Evolutionary conservation across 2,113 vertebrate genomes (phyloP).

Genomic region (Promerops cafer): DNA sequence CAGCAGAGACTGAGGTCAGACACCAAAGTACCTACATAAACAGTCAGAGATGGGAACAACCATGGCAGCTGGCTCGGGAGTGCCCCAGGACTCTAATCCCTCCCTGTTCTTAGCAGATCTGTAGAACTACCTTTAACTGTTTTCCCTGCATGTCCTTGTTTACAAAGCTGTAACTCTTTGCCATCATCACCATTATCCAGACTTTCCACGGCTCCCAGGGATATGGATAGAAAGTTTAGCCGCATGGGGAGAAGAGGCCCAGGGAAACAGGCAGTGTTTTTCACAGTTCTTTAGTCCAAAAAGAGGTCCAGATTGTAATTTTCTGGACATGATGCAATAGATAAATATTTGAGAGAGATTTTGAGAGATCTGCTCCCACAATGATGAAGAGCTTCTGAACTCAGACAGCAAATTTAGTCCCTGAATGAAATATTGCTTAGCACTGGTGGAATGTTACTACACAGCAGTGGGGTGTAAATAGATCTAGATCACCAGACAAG

Average conservation of each 20-base stretch:
- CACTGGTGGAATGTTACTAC: background rate
- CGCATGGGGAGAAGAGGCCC: background rate
- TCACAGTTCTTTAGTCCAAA: background rate
- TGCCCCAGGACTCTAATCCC: background rate
- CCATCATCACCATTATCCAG: background rate
- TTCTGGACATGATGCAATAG: background rate
- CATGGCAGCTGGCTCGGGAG: background rate
- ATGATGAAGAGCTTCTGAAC: background rate
- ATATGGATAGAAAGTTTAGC: background rate
- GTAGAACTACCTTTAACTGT: background rate
- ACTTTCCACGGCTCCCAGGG: background rate
- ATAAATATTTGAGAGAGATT: background rate
- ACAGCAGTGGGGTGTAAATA: background rate
- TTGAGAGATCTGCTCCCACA: background rate
- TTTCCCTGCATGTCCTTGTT: background rate
- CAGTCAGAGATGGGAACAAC: background rate
- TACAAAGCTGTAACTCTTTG: background rate
- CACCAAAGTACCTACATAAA: background rate
- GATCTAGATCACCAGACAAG: background rate
- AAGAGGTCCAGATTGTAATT: background rate
- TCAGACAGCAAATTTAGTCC: background rate
- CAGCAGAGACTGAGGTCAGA: background rate
- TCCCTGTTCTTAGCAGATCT: background rate
- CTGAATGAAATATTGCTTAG: constrained; percentile 5
- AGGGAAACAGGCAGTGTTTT: background rate